phyloP scores from a whole-genome alignment of 2,113 vertebrate species.

The Nannospalax galili region DNA sequence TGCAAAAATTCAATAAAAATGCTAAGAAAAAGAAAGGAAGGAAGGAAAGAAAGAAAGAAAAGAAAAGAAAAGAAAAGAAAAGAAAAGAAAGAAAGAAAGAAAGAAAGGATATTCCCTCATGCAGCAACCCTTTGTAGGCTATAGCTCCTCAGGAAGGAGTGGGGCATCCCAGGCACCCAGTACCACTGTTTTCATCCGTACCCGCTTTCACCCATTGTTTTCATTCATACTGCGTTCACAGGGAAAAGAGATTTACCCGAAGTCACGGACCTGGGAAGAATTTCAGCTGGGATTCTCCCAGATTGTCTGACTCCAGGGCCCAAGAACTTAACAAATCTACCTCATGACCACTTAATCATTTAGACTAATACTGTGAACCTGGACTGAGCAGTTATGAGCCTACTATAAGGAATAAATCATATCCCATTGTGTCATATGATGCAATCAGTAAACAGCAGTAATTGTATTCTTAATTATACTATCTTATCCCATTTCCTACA shows the following conservation, averaged over 20 bases:
- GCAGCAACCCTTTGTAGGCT: neutral
- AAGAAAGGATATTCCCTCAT: too few relatives aligned
- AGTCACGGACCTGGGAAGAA: neutral
- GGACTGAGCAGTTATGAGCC: neutral
- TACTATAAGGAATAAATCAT: neutral
- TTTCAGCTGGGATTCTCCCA: neutral
- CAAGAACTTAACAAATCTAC: neutral
- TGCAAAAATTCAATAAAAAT: too few relatives aligned
- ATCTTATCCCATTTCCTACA: neutral
- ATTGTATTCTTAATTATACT: neutral
- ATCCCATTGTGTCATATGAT: neutral
- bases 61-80: too few relatives aligned
- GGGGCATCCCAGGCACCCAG: neutral
- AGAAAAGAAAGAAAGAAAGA: too few relatives aligned
- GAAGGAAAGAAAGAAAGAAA: too few relatives aligned
- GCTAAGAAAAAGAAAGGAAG: too few relatives aligned
- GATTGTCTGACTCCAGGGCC: neutral
- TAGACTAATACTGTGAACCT: neutral
- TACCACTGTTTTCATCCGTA: neutral
- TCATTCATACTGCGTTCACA: too few relatives aligned
- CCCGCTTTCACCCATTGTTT: too few relatives aligned
- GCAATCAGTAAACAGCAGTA: neutral
- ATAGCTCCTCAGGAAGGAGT: neutral
- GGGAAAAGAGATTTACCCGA: neutral
- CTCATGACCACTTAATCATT: neutral